A percentile compares a stretch with the other conserved stretches of the same genome.
Conservation (phyloP, 2,888 invertebrate species). For the Sthenelais limicola region DNA sequence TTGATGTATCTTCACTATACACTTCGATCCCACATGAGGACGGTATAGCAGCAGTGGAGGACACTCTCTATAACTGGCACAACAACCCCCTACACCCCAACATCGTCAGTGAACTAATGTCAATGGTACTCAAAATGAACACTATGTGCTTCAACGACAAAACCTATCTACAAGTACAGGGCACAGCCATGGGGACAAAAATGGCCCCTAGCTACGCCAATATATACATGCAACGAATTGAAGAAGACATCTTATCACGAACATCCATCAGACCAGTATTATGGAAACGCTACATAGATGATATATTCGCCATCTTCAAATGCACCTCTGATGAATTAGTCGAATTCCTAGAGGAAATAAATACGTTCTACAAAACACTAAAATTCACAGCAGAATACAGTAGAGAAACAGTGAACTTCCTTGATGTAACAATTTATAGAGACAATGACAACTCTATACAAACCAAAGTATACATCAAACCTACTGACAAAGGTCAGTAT, state of each 20-base stretch:
- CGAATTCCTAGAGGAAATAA: neutral
- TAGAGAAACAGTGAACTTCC: neutral
- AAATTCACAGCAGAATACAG: conserved; percentile 11
- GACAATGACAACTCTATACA: neutral
- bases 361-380: neutral
- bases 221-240: neutral
- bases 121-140: neutral
- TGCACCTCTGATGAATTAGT: neutral
- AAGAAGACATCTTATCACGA: neutral
- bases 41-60: neutral
- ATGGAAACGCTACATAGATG: conserved; percentile 12
- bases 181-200: conserved; percentile 32
- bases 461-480: conserved; percentile 16
- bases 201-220: conserved; percentile 14
- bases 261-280: neutral
- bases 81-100: no score
- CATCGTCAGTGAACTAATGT: no score
- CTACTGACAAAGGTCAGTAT: conserved; percentile 3
- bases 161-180: neutral
- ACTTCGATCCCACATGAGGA: conserved; percentile 5
- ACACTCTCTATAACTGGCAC: neutral
- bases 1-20: neutral
- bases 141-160: neutral
- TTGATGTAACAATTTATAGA: conserved; percentile 13
- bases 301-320: conserved; percentile 12